Conservation (phyloP, 1,140 invertebrate genomes). For the Caerostris darwini region DNA sequence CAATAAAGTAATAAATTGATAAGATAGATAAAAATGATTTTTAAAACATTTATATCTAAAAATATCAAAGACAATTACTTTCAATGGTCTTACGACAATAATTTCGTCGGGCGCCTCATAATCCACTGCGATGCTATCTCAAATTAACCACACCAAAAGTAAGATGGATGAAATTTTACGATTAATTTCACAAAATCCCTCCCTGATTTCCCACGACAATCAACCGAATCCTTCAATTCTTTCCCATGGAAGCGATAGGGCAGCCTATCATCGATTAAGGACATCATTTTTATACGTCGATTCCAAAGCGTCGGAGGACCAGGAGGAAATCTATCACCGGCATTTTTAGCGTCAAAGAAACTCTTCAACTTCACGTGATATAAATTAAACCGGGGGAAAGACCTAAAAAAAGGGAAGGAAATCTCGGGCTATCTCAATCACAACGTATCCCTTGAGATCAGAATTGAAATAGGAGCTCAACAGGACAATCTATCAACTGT, state of each 20-base stretch:
- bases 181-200: neutral
- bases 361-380: conserved; percentile 8
- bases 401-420: neutral
- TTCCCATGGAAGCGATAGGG: neutral
- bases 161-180: neutral
- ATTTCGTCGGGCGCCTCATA: no score
- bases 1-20: no score
- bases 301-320: neutral
- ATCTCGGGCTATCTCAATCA: conserved; percentile 39
- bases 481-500: conserved; percentile 52
- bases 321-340: conserved; percentile 19
- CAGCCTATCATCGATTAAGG: neutral
- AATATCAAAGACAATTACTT: no score
- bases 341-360: conserved; percentile 46
- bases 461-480: conserved; percentile 62
- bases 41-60: no score
- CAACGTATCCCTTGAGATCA: conserved; percentile 35
- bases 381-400: conserved; percentile 37
- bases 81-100: no score
- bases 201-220: neutral
- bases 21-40: no score
- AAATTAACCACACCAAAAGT: neutral
- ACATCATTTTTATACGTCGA: conserved; percentile 20
- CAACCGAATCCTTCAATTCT: neutral
- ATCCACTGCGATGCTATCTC: no score